These are phyloP conservation scores for Philereme transversata DNA, from an alignment of 2,888 invertebrate genomes.

Conservation along the genomic window DNA sequence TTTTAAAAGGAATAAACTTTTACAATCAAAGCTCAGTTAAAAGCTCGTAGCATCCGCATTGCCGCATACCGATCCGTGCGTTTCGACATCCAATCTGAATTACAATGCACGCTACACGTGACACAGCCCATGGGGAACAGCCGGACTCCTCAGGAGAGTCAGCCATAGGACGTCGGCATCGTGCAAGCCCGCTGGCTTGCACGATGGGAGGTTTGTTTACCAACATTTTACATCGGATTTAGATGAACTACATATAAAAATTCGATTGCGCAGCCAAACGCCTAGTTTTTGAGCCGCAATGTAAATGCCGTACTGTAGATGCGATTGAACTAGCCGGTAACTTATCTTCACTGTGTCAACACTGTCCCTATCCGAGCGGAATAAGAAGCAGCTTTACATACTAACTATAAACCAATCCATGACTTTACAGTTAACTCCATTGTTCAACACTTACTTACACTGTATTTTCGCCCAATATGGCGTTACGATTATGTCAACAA, in stretches of 20 bases:
- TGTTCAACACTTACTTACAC: conserved; percentile 75
- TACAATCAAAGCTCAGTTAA: conserved; percentile 48
- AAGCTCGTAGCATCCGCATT: conserved; percentile 65
- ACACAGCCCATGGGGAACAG: conserved; percentile 8
- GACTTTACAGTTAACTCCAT: conserved; percentile 75
- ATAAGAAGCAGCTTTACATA: conserved; percentile 73
- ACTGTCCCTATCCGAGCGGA: conserved; percentile 76
- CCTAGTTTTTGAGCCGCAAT: too few relatives aligned
- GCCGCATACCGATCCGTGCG: conserved; percentile 77
- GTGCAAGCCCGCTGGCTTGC: too few relatives aligned
- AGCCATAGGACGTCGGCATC: too few relatives aligned
- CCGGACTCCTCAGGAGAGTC: neutral
- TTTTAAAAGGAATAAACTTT: neutral
- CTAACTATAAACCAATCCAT: conserved; percentile 30
- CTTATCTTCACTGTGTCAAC: conserved; percentile 59
- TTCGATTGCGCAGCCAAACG: too few relatives aligned
- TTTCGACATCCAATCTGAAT: conserved; percentile 79
- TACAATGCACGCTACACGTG: conserved; percentile 54
- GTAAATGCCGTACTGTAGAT: too few relatives aligned
- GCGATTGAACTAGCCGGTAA: neutral
- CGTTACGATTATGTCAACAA: conserved; percentile 77
- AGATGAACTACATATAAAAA: too few relatives aligned
- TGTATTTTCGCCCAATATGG: conserved; percentile 81
- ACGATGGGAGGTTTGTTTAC: too few relatives aligned
- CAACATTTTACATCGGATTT: too few relatives aligned